Evolutionary conservation across 2,888 invertebrate species (phyloP), one percentile per base, ranked within the genome.

Genomic region (Drosophila flavopinicola): DNA sequence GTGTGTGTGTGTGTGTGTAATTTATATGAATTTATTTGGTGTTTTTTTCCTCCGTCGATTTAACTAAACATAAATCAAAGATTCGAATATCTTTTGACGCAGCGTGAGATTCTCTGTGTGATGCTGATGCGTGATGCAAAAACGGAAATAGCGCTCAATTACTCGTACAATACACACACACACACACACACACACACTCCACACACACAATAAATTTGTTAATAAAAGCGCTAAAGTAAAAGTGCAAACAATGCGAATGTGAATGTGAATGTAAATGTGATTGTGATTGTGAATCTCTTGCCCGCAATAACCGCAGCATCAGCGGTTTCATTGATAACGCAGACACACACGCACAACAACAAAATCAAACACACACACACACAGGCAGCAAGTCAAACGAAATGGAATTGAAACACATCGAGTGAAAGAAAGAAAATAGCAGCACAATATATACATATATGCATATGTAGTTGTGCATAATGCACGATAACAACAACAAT

Each of bases 111-210:
- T 48, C 48, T 60, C 20, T 29, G 42, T 60, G 75, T 42, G 66
- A 63, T 75, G 64, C 49, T 20, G 20, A 20, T 20, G 11, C 29
- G 44, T 30, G 29, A 41, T 57, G 45, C 45, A 42, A 61, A 68
- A 78, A 71, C 80, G 80, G 80, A 82, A 86, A 82, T 82, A 82
- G 66, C 71, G 77, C 71, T 82, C 87, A 82, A 86, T 82, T 82
- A 84, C 69, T 53, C 70, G 66, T 57, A 78, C 74, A 68, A 78
- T 60, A 75, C 51, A 52, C 42, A 61, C 10, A 49, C n/a, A 52
- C 24, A 38, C 4, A 53, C 35, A 42, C 32, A 38, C n/a, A 68
- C 54, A 53, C 52, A 58, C 11, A 38, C 15, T 47, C 17, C 17
- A 57, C 15, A 53, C 51, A 44, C 51, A 77, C 66, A 71, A 66